Base-by-base conservation (phyloP, 2,888 invertebrate species). In the Ernsta delagoae region DNA sequence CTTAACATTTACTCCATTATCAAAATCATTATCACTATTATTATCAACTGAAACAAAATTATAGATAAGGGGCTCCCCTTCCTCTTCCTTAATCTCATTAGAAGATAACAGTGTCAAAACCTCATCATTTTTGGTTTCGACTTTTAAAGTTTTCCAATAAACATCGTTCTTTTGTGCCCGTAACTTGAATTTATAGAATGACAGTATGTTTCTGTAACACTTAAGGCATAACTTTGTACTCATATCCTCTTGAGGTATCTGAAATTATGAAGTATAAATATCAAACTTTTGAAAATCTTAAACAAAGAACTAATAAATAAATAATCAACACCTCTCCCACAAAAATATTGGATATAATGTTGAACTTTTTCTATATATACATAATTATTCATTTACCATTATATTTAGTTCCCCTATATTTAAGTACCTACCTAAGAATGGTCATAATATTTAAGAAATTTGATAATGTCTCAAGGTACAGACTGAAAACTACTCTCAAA, bases 111-210 rank as follows among this genome's bases (percentile, higher is more conserved):
- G 9, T 53, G 24, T 24, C 9, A 53, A 45, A 31, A 24, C 12
- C 1, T 68, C 57, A 1, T 7, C 34, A 36, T 12, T 48, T 66
- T 53, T 12, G 8, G 41, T 66, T 43, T 75, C 71, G 39, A 71
- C 16, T 36, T 71, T 65, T 6, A 78, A 36, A 4, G 80, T 75
- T 70, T 72, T 83, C 48, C 87, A 79, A 74, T 84, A 84, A 2
- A 74, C 70, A 73, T 91, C 84, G 75, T 78, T 89, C 75, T 83
- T 83, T 71, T 85, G 70, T 50, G 88, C 90, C 71, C 84, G 71
- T 24, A 74, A 71, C 77, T 92, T 92, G 72, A 91, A 92, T 71
- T 86, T 79, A 69, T 87, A 79, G 73, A 84, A 89, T 11, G 80
- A 75, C 67, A 86, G 61, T 39, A 89, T 79, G 77, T 86, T 89